Evolutionary conservation across 2,797 vertebrate genomes (phyloP), one percentile per base, ranked within the genome.

Genomic region (Enteromius argenteus): DNA sequence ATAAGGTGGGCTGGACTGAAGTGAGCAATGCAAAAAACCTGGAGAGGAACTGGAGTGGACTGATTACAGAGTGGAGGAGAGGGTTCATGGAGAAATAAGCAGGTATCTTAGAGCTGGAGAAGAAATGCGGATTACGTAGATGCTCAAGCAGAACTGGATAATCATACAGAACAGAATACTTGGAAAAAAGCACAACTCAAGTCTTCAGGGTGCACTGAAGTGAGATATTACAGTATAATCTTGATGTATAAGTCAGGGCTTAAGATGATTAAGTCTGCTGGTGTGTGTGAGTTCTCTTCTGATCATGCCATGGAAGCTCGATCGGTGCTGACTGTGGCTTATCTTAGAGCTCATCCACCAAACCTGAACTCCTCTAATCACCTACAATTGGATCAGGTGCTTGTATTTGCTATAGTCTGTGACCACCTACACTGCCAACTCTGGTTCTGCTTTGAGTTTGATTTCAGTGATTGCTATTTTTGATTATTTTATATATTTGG

Each of bases 251-350:
- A 88, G 86, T 81, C 27, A 84, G 69, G 72, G 81, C 83, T 83
- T 91, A 88, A 93, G 86, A 88, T 81, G 89, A 91, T 91, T 90
- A 91, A 91, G 85, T 72, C 75, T 44, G 35, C 69, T 75, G 87
- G 84, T 66, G 60, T 89, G 88, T 92, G 90, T 90, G 90, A 89
- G 91, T 87, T 85, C 89, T 87, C 88, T 79, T 94, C 77, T 92
- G 90, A 94, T 94, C 91, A 87, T 73, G 74, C 73, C 35, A 37
- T 46, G 44, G 23, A 76, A 84, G 81, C 84, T 81, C 72, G 78
- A 76, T 86, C 66, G 9, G 32, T 79, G 82, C 85, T 91, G 85
- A 87, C 85, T 83, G 53, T 49, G 66, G 84, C 82, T 89, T 84
- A 85, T 79, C 80, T 87, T 53, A 42, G 83, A 87, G 72, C 83